Base-by-base conservation (phyloP, 2,888 invertebrate genomes). In the Tholera decimalis region DNA sequence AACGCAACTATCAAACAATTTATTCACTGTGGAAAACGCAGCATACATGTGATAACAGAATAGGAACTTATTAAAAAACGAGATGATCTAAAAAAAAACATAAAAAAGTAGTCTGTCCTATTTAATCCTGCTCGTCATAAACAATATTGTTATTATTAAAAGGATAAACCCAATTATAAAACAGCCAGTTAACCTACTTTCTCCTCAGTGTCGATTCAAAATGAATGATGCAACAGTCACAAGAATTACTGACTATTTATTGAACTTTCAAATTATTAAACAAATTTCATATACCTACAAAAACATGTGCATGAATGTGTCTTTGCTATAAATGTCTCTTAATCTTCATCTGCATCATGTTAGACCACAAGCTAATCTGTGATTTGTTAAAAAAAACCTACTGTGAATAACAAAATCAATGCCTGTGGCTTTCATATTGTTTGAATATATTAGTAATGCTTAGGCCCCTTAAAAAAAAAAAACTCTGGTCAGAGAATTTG, bases 201-300 rank as follows among this genome's bases (percentile, higher is more conserved):
- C 59, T 56, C 67, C 59, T 4, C 11, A 24, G 7, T 22, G 28
- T 9, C 26, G 56, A 26, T 39, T 5, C 41, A 59, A 37, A 30
- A 30, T 46, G 41, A 20, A 20, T 70, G 61, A 61, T 50, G 61
- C 13, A 49, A 60, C 13, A 50, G 9, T 30, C 1, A 0, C 7
- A 13, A 44, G 35, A 13, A 30, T 24, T 8, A 44, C 30, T 9
- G 35, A 37, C 2, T 20, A 3, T 0, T 15, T 28, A 11, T 47
- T 43, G 33, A 15, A 37, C 11, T 26, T 50, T 26, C 11, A 39
- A 41, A 6, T 18, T 11, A 18, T 3, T 22, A 28, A 20, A 35
- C 15, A 4, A 13, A 15, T 15, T 35, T 35, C 9, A 15, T 1
- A 15, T 15, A 35, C 35, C n/a, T n/a, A n/a, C n/a, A n/a, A n/a